Base-by-base conservation (phyloP, 2,888 invertebrate genomes). In the Heliconius hortense region DNA sequence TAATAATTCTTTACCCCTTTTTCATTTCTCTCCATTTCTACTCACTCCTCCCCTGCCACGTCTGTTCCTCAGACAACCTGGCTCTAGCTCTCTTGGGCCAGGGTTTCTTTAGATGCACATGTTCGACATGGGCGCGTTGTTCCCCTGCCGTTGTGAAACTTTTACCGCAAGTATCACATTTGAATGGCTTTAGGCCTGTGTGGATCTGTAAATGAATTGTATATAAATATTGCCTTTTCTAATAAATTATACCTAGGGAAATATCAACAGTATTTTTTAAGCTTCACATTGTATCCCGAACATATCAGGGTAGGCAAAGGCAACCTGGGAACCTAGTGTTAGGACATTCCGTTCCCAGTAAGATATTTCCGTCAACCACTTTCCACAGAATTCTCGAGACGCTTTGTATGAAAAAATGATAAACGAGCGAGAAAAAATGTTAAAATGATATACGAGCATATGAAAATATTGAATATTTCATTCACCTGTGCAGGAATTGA, bases 51-150 rank as follows among this genome's bases (percentile, higher is more conserved):
- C 66, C 66, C 1, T 66, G 69, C 69, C 69, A 69, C 26, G 28
- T 43, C 10, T 43, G 39, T 8, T 66, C 66, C 66, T 62, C 71
- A 4, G 21, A 2, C 4, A 48, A 21, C 5, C 60, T 26, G 5
- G 82, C 81, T 21, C 85, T 80, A 21, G 85, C 88, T 0, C 92
- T 81, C 79, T 89, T 90, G 0, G 93, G 93, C 92, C 93, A 92
- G 1, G 93, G 93, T 69, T 93, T 93, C 88, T 93, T 93, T 5
- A 91, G 77, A 62, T 93, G 93, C 18, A 93, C 93, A 76, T 93
- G 92, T 21, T 91, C 90, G 0, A 92, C 87, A 78, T 93, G 93
- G 0, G 93, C 90, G 0, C 92, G 82, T 73, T 89, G 90, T 79
- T 92, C 93, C 18, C 92, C 91, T 0, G 89, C 82, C 0, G 92